phyloP scores from a whole-genome alignment of 2,113 vertebrate species.

The Sinosuthora webbiana region DNA sequence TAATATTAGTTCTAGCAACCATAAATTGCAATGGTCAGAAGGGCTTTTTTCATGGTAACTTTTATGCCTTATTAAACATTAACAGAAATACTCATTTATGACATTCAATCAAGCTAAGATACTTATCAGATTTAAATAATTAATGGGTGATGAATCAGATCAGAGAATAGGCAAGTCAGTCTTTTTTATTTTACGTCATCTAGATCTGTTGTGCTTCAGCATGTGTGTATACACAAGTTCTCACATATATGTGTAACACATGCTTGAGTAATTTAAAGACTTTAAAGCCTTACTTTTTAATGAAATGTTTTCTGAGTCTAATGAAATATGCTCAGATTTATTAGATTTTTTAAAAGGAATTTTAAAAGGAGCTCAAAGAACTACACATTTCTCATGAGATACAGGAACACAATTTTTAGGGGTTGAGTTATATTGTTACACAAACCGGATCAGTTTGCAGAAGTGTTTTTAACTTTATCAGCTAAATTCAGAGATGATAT shows the following conservation, averaged over 20 bases:
- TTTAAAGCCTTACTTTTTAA: background rate
- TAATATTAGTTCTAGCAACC: background rate
- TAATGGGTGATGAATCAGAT: background rate
- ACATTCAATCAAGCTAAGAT: background rate
- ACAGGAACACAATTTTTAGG: background rate
- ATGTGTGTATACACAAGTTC: fast-evolving
- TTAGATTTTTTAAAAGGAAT: too few relatives aligned
- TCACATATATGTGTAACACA: background rate
- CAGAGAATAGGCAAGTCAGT: background rate
- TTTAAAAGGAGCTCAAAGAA: background rate
- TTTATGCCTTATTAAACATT: background rate
- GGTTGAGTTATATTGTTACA: background rate
- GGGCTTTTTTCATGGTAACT: background rate
- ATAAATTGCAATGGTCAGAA: background rate
- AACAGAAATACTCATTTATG: background rate
- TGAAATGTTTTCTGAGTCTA: background rate
- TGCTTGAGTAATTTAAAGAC: background rate
- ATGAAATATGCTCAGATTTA: background rate
- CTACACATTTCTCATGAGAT: background rate
- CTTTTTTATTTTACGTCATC: background rate
- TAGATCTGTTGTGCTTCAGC: background rate
- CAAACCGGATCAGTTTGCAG: background rate
- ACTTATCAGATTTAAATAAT: background rate
- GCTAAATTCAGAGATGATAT: background rate
- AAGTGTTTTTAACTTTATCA: background rate